A percentile compares a stretch with the other conserved stretches of the same genome.
Evolutionary conservation across 2,113 vertebrate genomes (phyloP).

Genomic region (Scatophagus argus): DNA sequence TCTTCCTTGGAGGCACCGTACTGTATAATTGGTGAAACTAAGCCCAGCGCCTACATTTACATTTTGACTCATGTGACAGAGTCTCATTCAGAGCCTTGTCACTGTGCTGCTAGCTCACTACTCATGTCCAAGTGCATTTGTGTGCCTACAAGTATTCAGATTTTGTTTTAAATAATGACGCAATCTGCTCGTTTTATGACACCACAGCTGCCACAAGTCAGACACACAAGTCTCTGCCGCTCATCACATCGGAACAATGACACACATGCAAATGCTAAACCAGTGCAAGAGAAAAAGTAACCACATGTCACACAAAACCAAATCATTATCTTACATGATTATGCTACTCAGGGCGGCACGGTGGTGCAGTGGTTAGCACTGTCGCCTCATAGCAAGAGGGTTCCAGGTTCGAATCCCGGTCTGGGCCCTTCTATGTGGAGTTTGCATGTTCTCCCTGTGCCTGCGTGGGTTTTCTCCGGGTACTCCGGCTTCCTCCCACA

Average conservation of each 20-base stretch:
- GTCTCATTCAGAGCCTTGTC: constrained; percentile 24
- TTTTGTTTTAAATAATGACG: constrained; percentile 23
- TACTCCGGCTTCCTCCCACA: no score
- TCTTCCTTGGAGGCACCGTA: constrained; percentile 53
- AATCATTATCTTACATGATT: background rate
- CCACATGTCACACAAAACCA: constrained; percentile 8
- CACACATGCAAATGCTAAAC: constrained; percentile 30
- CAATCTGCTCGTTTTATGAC: constrained; percentile 31
- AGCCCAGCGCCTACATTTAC: constrained; percentile 63
- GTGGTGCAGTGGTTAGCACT: no score
- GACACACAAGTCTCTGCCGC: constrained; percentile 33
- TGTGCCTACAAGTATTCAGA: constrained; percentile 12
- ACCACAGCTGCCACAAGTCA: constrained; percentile 50
- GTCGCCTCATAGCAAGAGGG: no score
- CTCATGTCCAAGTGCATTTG: constrained; percentile 7
- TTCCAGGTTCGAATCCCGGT: no score
- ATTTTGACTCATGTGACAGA: constrained; percentile 61
- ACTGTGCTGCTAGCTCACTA: constrained; percentile 1
- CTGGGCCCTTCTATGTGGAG: no score
- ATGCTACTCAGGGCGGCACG: no score
- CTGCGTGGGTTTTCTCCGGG: no score
- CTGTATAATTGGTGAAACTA: constrained; percentile 75
- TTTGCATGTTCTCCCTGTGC: no score
- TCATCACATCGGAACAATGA: constrained; percentile 41
- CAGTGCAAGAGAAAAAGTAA: constrained; percentile 8